Conservation (phyloP, 2,113 vertebrate species). For the Phyllopteryx taeniolatus region DNA sequence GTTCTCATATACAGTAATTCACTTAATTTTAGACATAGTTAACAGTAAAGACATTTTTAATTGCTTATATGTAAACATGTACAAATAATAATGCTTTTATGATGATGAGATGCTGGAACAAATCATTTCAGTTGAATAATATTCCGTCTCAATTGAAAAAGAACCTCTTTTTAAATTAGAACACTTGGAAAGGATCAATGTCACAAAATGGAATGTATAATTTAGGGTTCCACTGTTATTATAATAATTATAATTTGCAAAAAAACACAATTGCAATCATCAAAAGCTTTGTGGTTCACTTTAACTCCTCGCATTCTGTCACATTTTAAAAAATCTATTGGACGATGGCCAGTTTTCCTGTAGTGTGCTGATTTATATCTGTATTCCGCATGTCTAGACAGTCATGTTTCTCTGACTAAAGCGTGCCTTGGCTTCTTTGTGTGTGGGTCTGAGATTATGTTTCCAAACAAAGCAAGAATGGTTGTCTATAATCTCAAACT, state of each 20-base stretch:
- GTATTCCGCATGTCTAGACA: slow-evolving; percentile 18
- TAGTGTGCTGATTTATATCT: neutral
- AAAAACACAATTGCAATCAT: neutral
- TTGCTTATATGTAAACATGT: too few relatives aligned
- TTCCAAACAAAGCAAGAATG: slow-evolving; percentile 72
- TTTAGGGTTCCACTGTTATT: too few relatives aligned
- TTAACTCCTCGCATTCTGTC: neutral
- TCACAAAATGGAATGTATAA: neutral
- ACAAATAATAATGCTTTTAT: too few relatives aligned
- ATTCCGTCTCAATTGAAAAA: too few relatives aligned
- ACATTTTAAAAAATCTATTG: neutral
- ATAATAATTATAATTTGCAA: neutral
- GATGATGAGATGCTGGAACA: too few relatives aligned
- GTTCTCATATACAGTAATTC: too few relatives aligned
- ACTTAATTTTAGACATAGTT: too few relatives aligned
- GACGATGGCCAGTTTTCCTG: neutral
- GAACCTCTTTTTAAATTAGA: too few relatives aligned
- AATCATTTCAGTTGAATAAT: too few relatives aligned
- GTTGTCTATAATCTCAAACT: slow-evolving; percentile 67
- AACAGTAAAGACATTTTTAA: too few relatives aligned
- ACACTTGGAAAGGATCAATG: neutral
- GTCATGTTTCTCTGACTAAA: slow-evolving; percentile 13
- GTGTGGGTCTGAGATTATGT: slow-evolving; percentile 57
- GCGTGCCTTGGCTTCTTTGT: slow-evolving; percentile 42
- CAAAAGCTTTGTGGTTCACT: neutral